Conservation (phyloP, 1,140 invertebrate species). For the Neocloeon triangulifer region DNA sequence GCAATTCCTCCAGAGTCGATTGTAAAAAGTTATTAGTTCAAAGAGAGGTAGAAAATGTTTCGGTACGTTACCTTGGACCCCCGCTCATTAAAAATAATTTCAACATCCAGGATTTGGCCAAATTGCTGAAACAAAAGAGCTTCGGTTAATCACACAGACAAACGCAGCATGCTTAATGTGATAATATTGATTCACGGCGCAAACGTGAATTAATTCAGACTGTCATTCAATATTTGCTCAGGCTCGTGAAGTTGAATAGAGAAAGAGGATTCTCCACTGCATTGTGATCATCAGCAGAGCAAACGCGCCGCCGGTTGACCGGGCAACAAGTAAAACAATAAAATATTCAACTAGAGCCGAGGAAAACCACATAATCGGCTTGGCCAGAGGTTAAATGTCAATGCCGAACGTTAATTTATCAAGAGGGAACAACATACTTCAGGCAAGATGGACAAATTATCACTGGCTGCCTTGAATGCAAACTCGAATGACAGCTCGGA, state of each 20-base stretch:
- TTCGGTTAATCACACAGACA: no score
- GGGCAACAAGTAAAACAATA: no score
- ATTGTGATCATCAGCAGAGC: no score
- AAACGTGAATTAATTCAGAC: no score
- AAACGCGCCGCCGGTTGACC: no score
- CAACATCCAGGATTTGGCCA: slow-evolving; percentile 93
- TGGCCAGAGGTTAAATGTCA: slow-evolving; percentile 2
- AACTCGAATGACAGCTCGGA: neutral
- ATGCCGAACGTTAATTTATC: no score
- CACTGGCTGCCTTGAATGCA: neutral
- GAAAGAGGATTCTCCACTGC: no score
- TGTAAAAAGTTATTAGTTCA: no score
- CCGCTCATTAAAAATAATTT: slow-evolving; percentile 99
- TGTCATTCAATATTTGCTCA: neutral
- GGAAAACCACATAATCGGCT: neutral
- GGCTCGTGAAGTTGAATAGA: no score
- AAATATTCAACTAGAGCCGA: neutral
- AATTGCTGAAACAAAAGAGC: slow-evolving; percentile 66
- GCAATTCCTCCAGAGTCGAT: no score
- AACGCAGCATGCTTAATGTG: no score
- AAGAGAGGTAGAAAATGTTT: slow-evolving; percentile 4
- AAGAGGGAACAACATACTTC: neutral
- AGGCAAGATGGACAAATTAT: neutral
- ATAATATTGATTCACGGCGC: no score
- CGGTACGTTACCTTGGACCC: slow-evolving; percentile 84